Evolutionary conservation across 2,888 invertebrate genomes (phyloP).

Genomic region (Phaedon cochleariae): DNA sequence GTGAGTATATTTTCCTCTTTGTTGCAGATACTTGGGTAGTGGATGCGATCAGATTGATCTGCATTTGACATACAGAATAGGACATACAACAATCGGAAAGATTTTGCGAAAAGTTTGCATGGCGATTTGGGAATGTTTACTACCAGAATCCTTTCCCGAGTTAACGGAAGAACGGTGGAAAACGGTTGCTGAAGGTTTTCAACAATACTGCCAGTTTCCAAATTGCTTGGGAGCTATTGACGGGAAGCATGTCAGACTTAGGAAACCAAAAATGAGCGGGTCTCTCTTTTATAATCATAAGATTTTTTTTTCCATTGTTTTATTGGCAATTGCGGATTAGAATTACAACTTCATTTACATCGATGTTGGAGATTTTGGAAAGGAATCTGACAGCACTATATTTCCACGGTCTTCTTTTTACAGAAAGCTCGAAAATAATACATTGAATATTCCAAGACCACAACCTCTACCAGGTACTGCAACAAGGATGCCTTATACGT

Average conservation of each 20-base stretch:
- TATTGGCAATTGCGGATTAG: slow-evolving; percentile 4
- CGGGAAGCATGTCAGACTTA: slow-evolving; percentile 12
- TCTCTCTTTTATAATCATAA: slow-evolving; percentile 15
- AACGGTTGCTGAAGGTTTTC: slow-evolving; percentile 7
- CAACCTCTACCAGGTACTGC: slow-evolving; percentile 9
- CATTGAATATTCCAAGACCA: slow-evolving; percentile 1
- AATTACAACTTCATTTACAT: slow-evolving; percentile 13
- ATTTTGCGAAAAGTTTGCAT: slow-evolving; percentile 15
- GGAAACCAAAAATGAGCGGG: slow-evolving; percentile 6
- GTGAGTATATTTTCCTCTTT: background rate
- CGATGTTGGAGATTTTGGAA: slow-evolving; percentile 16
- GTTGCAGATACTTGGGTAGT: background rate
- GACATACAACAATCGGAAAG: slow-evolving; percentile 14
- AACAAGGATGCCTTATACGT: slow-evolving; percentile 3
- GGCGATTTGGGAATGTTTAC: slow-evolving; percentile 6
- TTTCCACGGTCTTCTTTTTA: slow-evolving; percentile 6
- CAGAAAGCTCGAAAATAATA: slow-evolving; percentile 15
- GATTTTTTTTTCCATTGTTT: slow-evolving; percentile 12
- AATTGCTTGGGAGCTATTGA: slow-evolving; percentile 15
- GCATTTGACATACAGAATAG: slow-evolving; percentile 12
- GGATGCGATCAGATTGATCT: background rate
- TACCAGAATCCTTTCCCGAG: slow-evolving; percentile 3
- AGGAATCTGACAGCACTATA: slow-evolving; percentile 14
- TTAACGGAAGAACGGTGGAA: slow-evolving; percentile 4
- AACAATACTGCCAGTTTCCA: slow-evolving; percentile 6